Percentiles rank a stretch among this genome's conserved stretches.
Evolutionary conservation across 2,888 invertebrate genomes (phyloP).

Genomic region (Carpatolechia fugitivella): DNA sequence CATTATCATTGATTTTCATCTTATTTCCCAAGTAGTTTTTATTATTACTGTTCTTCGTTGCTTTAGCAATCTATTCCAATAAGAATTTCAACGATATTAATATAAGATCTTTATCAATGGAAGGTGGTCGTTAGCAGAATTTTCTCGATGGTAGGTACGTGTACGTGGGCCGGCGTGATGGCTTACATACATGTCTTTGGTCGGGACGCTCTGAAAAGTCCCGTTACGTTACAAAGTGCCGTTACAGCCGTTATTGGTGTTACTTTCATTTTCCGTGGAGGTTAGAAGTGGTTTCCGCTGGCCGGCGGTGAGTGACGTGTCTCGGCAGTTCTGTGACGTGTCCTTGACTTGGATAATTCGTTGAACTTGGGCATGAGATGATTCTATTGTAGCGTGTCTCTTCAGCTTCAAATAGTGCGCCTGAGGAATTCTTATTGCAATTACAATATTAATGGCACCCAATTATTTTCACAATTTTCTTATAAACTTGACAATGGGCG

Average conservation of each 20-base stretch:
- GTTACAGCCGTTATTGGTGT: conserved; percentile 26
- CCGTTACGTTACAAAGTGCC: conserved; percentile 48
- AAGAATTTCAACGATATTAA: conserved; percentile 11
- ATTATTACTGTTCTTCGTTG: not conserved
- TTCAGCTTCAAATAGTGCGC: not conserved
- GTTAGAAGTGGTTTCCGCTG: conserved; percentile 22
- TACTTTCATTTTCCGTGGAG: conserved; percentile 42
- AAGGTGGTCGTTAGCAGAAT: conserved; percentile 41
- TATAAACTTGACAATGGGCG: too few relatives aligned
- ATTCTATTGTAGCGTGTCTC: not conserved
- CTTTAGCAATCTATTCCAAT: not conserved
- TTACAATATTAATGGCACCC: not conserved
- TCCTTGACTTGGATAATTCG: conserved; percentile 29
- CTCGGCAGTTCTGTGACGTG: conserved; percentile 45
- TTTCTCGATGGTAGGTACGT: conserved; percentile 64
- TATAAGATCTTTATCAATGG: conserved; percentile 14
- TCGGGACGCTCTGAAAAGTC: conserved; percentile 26
- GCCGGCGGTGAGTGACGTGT: conserved; percentile 49
- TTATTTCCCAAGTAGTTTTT: not conserved
- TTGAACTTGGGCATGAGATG: conserved; percentile 20
- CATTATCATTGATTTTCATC: conserved; percentile 10
- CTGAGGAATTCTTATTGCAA: not conserved
- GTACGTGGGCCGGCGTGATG: conserved; percentile 50
- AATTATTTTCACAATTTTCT: too few relatives aligned
- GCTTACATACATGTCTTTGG: conserved; percentile 45